Evolutionary conservation across 1,140 invertebrate species (phyloP).

Genomic region (Whitmania pigra): DNA sequence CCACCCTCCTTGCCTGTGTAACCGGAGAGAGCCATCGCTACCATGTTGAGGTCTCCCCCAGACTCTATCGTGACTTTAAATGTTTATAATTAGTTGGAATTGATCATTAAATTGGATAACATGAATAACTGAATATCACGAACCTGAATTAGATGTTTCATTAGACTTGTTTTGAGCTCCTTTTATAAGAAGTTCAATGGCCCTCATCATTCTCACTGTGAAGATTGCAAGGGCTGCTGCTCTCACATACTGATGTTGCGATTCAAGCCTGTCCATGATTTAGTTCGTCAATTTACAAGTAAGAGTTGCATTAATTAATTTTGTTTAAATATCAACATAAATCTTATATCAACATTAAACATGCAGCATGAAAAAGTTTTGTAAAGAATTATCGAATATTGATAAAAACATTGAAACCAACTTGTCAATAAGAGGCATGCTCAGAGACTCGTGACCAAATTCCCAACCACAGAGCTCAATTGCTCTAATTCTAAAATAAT

Average conservation of each 20-base stretch:
- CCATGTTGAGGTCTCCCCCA: constrained; percentile 44
- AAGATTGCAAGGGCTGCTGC: constrained; percentile 81
- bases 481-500: background rate
- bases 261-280: constrained; percentile 33
- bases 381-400: too few relatives aligned
- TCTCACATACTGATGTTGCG: constrained; percentile 52
- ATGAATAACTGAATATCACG: too few relatives aligned
- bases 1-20: constrained; percentile 67
- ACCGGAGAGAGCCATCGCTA: constrained; percentile 75
- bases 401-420: background rate
- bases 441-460: background rate
- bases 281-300: background rate
- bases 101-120: too few relatives aligned
- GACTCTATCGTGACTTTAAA: background rate
- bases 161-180: constrained; percentile 14
- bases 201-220: constrained; percentile 65
- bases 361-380: too few relatives aligned
- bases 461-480: constrained; percentile 2
- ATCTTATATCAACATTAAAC: too few relatives aligned
- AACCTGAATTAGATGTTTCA: too few relatives aligned
- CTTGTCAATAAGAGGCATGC: background rate
- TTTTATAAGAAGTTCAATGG: constrained; percentile 66
- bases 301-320: too few relatives aligned
- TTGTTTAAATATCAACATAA: too few relatives aligned
- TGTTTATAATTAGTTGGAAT: too few relatives aligned